These are phyloP conservation scores for Neria commutata DNA, from an alignment of 2,888 invertebrate species.

Conservation along the genomic window DNA sequence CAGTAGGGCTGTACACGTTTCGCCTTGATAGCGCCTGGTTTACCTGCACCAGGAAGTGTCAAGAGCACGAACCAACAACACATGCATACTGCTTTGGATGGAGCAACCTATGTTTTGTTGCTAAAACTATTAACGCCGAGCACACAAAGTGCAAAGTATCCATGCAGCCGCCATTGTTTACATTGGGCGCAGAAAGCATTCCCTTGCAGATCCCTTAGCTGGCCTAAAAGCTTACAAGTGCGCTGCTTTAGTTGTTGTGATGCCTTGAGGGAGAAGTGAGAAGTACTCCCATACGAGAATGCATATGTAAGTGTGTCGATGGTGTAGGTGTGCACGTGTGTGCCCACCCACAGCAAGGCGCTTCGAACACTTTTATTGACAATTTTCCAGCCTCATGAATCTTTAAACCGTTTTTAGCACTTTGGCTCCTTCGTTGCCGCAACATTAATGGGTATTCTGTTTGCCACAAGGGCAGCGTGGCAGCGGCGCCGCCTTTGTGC, in stretches of 20 bases:
- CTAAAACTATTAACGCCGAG: no score
- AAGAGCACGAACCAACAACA: no score
- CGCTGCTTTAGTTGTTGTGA: neutral
- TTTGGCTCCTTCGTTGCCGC: slow-evolving; percentile 47
- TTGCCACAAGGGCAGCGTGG: slow-evolving; percentile 8
- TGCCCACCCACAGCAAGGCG: neutral
- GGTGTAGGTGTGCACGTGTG: neutral
- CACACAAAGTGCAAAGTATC: no score
- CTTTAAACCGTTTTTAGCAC: slow-evolving; percentile 58
- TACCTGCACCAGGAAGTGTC: no score
- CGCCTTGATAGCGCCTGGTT: no score
- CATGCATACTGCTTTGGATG: no score
- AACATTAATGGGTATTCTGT: slow-evolving; percentile 41
- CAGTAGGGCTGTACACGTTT: no score
- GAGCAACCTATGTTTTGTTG: no score
- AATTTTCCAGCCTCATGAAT: slow-evolving; percentile 54
- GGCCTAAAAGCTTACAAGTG: neutral
- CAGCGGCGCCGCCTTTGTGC: slow-evolving; percentile 14
- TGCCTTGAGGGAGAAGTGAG: no score
- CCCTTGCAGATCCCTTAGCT: neutral
- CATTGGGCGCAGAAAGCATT: neutral
- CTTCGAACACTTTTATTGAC: slow-evolving; percentile 34
- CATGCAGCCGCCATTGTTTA: neutral
- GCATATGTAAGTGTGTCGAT: no score
- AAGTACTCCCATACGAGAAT: no score